Evolutionary conservation across 2,113 vertebrate genomes (phyloP).

Genomic region (Plecotus auritus): DNA sequence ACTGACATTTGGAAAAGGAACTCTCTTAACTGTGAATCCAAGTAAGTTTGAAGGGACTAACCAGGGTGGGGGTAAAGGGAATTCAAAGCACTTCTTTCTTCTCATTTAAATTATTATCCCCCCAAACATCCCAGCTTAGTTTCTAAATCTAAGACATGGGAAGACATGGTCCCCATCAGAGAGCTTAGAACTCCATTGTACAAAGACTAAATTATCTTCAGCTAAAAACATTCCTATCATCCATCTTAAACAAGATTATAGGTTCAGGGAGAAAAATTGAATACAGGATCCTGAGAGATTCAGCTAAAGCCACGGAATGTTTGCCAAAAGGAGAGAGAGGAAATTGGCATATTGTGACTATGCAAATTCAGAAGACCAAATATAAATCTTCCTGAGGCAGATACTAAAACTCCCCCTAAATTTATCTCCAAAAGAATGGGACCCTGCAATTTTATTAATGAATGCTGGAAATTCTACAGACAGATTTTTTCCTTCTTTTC

Average conservation of each 20-base stretch:
- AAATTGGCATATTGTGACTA: slow-evolving; percentile 56
- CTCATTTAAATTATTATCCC: not conserved
- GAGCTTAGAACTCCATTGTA: not conserved
- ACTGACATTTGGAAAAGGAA: slow-evolving; percentile 70
- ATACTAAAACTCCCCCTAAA: slow-evolving; percentile 48
- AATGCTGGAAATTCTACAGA: slow-evolving; percentile 23
- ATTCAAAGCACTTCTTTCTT: not conserved
- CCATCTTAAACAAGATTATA: slow-evolving; percentile 57
- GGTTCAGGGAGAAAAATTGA: slow-evolving; percentile 47
- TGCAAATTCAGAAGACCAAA: slow-evolving; percentile 59
- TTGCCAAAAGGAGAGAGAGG: slow-evolving; percentile 63
- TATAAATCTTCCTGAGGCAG: slow-evolving; percentile 56
- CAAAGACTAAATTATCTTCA: slow-evolving; percentile 44
- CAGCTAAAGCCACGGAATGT: slow-evolving; percentile 49
- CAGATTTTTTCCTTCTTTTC: slow-evolving; percentile 11
- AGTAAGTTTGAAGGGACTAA: slow-evolving; percentile 64
- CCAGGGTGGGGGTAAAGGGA: not conserved
- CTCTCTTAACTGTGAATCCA: slow-evolving; percentile 60
- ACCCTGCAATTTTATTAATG: slow-evolving; percentile 42
- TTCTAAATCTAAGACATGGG: slow-evolving; percentile 41
- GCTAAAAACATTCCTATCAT: slow-evolving; percentile 34
- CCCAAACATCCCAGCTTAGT: not conserved
- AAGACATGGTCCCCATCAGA: not conserved
- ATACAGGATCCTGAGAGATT: slow-evolving; percentile 52
- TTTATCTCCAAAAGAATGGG: slow-evolving; percentile 46